Base-by-base conservation (phyloP, 2,113 vertebrate genomes). In the Pristiophorus japonicus region DNA sequence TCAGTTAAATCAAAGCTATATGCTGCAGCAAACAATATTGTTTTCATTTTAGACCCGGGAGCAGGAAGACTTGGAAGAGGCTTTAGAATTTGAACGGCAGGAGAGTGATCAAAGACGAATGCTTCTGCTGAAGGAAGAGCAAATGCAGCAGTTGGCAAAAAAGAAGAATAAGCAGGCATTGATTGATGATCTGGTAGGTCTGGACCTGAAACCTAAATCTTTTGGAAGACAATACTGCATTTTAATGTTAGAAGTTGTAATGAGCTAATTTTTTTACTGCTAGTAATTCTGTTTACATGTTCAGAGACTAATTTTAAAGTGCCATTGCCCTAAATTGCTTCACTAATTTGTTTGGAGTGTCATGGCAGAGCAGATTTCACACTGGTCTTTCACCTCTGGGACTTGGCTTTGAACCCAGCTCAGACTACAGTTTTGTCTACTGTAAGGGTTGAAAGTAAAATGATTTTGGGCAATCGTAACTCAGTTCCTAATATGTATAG, bases 81-180 rank as follows among this genome's bases (percentile, higher is more conserved):
- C 99, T 51, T 97, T 99, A 97, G 97, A 99, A 95, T 97, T 97
- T 12, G 99, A 99, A 97, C 97, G 98, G 96, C 98, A 99, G 96
- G 98, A 98, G 95, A 98, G 96, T 1, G 98, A 99, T 96, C 98
- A 98, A 96, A 97, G 98, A 95, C 97, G 98, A 12, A 97, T 99
- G 1, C 97, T 98, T 34, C 96, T 98, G 14, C 98, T 99, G 96
- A 98, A 99, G 96, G 99, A 99, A 95, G 99, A 99, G 47, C 98
- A 99, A 96, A 97, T 98, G 88, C 98, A 99, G 47, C 98, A 99
- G 95, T 97, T 98, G 96, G 97, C 98, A 34, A 99, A 99, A 97
- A 98, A 98, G 96, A 99, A 99, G 97, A 99, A 98, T 97, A 99
- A 99, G 96, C 99, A 99, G 97, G 98, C 98, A 51, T 98, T 99